phyloP scores from a whole-genome alignment of 1,140 invertebrate species.

The Lordiphosa collinella region DNA sequence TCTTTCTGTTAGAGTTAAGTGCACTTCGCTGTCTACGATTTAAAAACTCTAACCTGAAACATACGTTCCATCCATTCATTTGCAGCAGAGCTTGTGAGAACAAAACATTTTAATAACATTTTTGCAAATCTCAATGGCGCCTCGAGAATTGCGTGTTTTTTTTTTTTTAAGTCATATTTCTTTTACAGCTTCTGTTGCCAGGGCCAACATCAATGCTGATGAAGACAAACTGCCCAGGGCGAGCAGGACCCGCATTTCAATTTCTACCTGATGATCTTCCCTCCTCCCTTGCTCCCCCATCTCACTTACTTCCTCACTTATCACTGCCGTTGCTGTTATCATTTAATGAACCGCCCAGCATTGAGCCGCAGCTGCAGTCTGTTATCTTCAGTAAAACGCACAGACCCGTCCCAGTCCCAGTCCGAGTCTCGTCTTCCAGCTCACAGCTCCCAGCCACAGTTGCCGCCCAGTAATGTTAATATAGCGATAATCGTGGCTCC shows the following conservation, averaged over 20 bases:
- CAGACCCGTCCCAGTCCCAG: not conserved
- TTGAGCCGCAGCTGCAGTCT: not conserved
- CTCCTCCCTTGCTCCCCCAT: not conserved
- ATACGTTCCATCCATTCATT: too few species aligned
- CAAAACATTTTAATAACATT: too few species aligned
- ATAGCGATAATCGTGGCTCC: constrained; percentile 74
- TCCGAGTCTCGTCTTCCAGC: not conserved
- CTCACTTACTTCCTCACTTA: constrained; percentile 26
- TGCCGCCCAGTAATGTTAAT: constrained; percentile 59
- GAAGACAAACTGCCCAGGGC: not conserved
- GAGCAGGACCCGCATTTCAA: not conserved
- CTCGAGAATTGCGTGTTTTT: constrained; percentile 55
- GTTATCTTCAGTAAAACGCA: constrained; percentile 29
- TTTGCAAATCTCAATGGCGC: too few species aligned
- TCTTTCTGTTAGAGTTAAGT: too few species aligned
- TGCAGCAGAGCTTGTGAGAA: too few species aligned
- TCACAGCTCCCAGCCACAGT: not conserved
- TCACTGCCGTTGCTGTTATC: constrained; percentile 54
- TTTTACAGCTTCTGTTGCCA: not conserved
- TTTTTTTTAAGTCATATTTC: constrained; percentile 51
- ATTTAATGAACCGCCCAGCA: constrained; percentile 65
- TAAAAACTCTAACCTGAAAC: too few species aligned
- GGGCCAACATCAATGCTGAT: too few species aligned
- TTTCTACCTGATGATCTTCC: not conserved
- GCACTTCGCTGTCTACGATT: too few species aligned